phyloP scores from a whole-genome alignment of 2,113 vertebrate species.

The Hemibagrus wyckioides region DNA sequence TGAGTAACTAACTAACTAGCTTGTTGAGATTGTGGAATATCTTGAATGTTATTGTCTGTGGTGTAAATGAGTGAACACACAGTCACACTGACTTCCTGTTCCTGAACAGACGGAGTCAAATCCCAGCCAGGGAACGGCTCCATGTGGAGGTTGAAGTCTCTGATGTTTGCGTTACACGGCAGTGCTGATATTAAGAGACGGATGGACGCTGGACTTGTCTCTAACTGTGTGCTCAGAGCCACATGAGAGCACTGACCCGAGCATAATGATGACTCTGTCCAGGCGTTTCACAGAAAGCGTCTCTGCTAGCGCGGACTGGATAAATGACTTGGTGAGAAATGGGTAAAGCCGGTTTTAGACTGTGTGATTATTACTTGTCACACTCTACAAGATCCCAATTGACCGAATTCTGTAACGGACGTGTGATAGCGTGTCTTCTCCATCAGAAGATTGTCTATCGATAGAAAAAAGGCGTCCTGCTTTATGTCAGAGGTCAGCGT shows the following conservation, averaged over 20 bases:
- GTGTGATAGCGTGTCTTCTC: not conserved
- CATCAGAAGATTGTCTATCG: not conserved
- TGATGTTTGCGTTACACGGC: not conserved
- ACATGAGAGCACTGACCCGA: not conserved
- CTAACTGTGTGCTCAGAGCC: not conserved
- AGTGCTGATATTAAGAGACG: not conserved
- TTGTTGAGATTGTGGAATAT: not conserved
- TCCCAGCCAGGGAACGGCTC: not conserved
- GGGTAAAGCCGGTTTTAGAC: conserved; percentile 9
- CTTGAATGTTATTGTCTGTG: not conserved
- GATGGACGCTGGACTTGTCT: not conserved
- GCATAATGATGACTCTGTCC: not conserved
- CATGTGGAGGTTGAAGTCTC: not conserved
- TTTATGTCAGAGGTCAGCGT: not conserved
- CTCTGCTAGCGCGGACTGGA: not conserved
- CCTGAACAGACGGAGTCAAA: not conserved
- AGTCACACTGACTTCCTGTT: not conserved
- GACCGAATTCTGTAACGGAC: not conserved
- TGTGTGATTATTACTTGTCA: not conserved
- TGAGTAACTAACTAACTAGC: not conserved
- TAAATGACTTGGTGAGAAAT: not conserved
- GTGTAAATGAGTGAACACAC: not conserved
- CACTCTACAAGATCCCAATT: not conserved
- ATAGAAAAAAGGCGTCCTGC: not conserved
- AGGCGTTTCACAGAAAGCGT: not conserved